Conservation (phyloP, 2,113 vertebrate genomes). For the Lepus europaeus region DNA sequence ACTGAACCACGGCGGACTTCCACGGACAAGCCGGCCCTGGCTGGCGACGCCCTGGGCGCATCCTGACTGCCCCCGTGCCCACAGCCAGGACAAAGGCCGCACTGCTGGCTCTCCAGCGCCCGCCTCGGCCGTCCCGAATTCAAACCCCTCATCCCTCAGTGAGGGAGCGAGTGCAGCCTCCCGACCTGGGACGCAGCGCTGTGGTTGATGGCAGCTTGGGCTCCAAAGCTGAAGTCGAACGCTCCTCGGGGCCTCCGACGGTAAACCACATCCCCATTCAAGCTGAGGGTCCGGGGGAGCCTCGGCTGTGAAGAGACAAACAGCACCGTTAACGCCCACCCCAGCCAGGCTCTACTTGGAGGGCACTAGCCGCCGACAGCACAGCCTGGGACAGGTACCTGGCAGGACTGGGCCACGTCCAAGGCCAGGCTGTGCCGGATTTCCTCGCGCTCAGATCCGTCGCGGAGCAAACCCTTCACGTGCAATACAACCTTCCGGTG, state of each 20-base stretch:
- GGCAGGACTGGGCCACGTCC: constrained; percentile 87
- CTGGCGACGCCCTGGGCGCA: no score
- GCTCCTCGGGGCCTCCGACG: constrained; percentile 73
- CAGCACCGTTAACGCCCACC: neutral
- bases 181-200: constrained; percentile 87
- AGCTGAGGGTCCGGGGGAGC: constrained; percentile 86
- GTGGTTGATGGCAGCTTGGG: constrained; percentile 83
- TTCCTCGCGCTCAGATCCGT: constrained; percentile 78
- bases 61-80: neutral
- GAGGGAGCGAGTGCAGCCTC: neutral
- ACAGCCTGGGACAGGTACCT: constrained; percentile 83
- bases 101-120: neutral
- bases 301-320: constrained; percentile 86
- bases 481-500: constrained; percentile 86
- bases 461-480: constrained; percentile 86
- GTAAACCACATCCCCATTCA: constrained; percentile 88
- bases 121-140: no score
- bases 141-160: neutral
- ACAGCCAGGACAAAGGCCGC: neutral
- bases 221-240: constrained; percentile 84
- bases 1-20: neutral
- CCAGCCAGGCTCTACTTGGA: neutral
- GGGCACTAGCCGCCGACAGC: neutral
- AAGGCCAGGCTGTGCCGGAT: constrained; percentile 84
- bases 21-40: neutral